phyloP scores from a whole-genome alignment of 2,113 vertebrate species.

The Crotophaga sulcirostris region DNA sequence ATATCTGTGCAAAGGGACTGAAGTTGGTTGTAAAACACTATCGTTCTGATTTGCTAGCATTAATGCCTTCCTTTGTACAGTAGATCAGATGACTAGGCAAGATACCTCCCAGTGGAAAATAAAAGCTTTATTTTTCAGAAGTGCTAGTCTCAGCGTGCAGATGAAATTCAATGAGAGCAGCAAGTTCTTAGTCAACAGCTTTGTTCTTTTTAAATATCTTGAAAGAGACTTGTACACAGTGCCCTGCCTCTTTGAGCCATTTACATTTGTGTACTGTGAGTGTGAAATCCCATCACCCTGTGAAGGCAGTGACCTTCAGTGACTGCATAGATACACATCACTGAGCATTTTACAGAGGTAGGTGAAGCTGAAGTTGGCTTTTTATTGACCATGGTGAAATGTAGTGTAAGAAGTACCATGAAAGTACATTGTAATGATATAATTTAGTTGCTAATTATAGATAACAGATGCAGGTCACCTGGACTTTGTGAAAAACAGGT shows the following conservation, averaged over 20 bases:
- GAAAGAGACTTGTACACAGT: not conserved
- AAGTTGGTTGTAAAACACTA: not conserved
- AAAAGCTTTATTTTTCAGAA: conserved; percentile 4
- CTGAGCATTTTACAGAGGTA: not conserved
- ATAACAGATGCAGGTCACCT: not conserved
- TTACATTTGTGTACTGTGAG: not conserved
- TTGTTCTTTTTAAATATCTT: not conserved
- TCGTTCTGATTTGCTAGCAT: not conserved
- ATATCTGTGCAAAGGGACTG: not conserved
- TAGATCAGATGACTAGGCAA: not conserved
- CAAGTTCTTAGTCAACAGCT: not conserved
- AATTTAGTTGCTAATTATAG: not conserved
- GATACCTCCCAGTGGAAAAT: not conserved
- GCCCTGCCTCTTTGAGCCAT: not conserved
- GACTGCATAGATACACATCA: not conserved
- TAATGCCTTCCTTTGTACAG: not conserved
- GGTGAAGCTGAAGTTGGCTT: not conserved
- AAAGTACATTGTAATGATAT: not conserved
- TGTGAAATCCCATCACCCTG: not conserved
- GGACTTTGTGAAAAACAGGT: not conserved
- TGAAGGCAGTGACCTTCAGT: not conserved
- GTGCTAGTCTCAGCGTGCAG: not conserved
- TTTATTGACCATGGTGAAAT: not conserved
- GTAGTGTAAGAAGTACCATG: not conserved
- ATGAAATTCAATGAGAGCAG: not conserved